Evolutionary conservation across 2,888 invertebrate genomes (phyloP).

Genomic region (Neoscelio sp.): DNA sequence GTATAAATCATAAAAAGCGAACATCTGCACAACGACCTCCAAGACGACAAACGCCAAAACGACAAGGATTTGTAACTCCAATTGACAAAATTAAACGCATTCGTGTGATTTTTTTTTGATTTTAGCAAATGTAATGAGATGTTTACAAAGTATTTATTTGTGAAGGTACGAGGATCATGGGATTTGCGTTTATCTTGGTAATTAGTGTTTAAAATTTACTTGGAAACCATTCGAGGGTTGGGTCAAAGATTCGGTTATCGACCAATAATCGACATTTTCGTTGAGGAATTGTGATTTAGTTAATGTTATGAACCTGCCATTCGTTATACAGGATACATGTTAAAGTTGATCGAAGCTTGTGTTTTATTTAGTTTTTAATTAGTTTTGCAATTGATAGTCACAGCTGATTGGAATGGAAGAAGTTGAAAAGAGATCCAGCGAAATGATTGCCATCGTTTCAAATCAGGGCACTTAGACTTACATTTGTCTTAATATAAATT

Average conservation of each 20-base stretch:
- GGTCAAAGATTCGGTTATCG: background rate
- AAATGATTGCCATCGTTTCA: too few relatives aligned
- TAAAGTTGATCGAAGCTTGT: constrained; percentile 21
- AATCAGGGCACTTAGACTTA: too few relatives aligned
- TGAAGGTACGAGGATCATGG: background rate
- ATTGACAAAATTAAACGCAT: background rate
- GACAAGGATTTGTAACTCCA: constrained; percentile 7
- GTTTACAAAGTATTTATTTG: background rate
- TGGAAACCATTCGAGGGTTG: background rate
- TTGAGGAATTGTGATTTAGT: constrained; percentile 47
- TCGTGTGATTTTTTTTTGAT: background rate
- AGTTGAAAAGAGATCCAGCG: too few relatives aligned
- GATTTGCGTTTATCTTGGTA: background rate
- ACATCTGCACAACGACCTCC: constrained; percentile 13
- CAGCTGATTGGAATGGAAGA: constrained; percentile 7
- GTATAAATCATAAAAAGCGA: background rate
- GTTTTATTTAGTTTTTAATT: constrained; percentile 30
- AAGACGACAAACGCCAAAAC: constrained; percentile 24
- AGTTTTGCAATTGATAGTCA: constrained; percentile 12
- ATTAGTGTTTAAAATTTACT: too few relatives aligned
- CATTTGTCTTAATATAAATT: too few relatives aligned
- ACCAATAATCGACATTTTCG: constrained; percentile 1
- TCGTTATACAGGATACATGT: constrained; percentile 22
- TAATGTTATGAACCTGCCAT: constrained; percentile 19
- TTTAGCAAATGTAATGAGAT: background rate